These are phyloP conservation scores for Cottoperca gobio DNA, from an alignment of 2,797 vertebrate genomes.

Conservation along the genomic window DNA sequence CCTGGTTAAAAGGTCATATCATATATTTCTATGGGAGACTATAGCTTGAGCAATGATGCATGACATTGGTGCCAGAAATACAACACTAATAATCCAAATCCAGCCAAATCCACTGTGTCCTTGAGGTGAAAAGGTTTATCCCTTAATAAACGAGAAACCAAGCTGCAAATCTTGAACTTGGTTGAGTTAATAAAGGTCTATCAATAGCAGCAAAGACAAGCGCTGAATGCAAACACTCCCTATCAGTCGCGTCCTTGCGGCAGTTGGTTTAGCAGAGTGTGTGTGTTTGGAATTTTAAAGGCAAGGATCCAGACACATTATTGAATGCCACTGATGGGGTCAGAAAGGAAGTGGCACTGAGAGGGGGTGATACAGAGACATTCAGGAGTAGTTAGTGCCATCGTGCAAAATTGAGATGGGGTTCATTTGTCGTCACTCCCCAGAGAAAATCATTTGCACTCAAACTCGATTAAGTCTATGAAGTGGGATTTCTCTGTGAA, in stretches of 20 bases:
- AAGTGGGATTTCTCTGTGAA: conserved; percentile 25
- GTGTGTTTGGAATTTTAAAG: conserved; percentile 83
- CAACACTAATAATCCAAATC: conserved; percentile 36
- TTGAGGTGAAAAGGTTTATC: conserved; percentile 50
- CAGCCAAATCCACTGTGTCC: conserved; percentile 37
- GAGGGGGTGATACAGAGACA: conserved; percentile 48
- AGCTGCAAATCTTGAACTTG: conserved; percentile 51
- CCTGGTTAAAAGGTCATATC: conserved; percentile 6
- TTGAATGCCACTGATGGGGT: conserved; percentile 70
- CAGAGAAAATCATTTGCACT: conserved; percentile 44
- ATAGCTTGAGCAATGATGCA: conserved; percentile 10
- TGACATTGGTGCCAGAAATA: conserved; percentile 14
- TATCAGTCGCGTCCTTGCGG: conserved; percentile 69
- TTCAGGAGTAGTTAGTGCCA: conserved; percentile 34
- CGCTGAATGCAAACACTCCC: conserved; percentile 76
- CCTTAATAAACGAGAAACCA: conserved; percentile 45
- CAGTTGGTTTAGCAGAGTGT: conserved; percentile 72
- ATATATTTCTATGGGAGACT: not conserved
- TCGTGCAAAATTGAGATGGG: conserved; percentile 36
- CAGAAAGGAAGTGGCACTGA: conserved; percentile 62
- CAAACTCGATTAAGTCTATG: not conserved
- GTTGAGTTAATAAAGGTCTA: conserved; percentile 71
- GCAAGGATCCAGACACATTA: conserved; percentile 64
- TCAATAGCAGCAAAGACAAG: conserved; percentile 67
- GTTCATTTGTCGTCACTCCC: conserved; percentile 29